Evolutionary conservation across 2,113 vertebrate genomes (phyloP), one percentile per base, ranked within the genome.

Genomic region (Colinus virginianus): DNA sequence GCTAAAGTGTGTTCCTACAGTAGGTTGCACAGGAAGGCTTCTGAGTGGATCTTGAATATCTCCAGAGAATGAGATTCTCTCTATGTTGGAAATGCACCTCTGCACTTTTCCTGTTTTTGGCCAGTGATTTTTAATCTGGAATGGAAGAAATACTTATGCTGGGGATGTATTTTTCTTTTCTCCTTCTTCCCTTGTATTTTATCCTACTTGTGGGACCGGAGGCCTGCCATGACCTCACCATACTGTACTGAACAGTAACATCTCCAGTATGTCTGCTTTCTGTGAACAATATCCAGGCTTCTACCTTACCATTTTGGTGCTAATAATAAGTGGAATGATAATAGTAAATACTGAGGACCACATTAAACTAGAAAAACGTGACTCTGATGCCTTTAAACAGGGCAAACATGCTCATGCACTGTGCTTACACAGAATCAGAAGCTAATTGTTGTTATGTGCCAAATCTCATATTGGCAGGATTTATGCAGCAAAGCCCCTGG

Each of bases 391-490:
- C 76, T 93, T 75, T 91, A 68, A 91, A 40, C 15, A 59, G 51
- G 34, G 66, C 70, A 95, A 85, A 90, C 53, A 72, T 59, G 36
- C 58, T 64, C 42, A 42, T 90, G 76, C 76, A 61, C 88, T 48
- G 8, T 78, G 85, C 8, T 2, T 71, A 76, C 0, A 1, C 85
- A 84, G 87, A 93, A 91, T 85, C 78, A 61, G 89, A 94, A 95
- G 69, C 82, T 94, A 94, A 92, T 91, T 91, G 56, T 81, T 91
- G 61, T 80, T 81, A 72, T 42, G 70, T 90, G 93, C 93, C 95
- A 95, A 90, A 93, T 48, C 82, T 64, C 75, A 46, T 84, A 74
- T 92, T 96, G 95, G 95, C 93, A 97, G 83, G 87, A 79, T 94
- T 96, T 92, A 90, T 64, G 45, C 51, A 62, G 88, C 83, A 91